Base-by-base conservation (phyloP, 2,888 invertebrate genomes). In the Chrysina gloriosa region DNA sequence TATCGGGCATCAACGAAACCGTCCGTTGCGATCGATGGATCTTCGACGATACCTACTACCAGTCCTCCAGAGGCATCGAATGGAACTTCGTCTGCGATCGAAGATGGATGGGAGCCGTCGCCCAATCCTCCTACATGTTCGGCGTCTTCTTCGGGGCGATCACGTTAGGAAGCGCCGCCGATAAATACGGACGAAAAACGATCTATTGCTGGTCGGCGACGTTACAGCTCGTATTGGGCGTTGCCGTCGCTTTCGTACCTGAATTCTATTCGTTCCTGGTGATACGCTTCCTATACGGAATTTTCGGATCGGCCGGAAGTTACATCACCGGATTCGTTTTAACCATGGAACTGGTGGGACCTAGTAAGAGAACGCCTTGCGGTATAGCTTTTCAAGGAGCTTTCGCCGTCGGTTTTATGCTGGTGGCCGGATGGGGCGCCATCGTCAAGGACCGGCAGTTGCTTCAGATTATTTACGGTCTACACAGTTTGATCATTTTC, bases 401-500 rank as follows among this genome's bases (percentile, higher is more conserved):
- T 0, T 95, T 95, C 80, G 94, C 94, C 1, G 82, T 85, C 0
- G 95, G 95, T 2, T 90, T 94, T 48, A 92, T 94, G 89, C 80
- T 93, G 61, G 93, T 94, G 0, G 93, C 94, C 0, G 90, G 89
- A 0, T 95, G 95, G 94, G 94, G 92, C 2, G 90, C 90, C 1
- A 71, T 94, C 0, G 90, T 95, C 66, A 88, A 89, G 73, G 88
- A 94, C 77, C 86, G 92, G 54, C 87, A 89, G 81, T 81, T 89
- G 74, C 85, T 95, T n/a, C 95, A 95, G 84, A 73, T 93, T 0
- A 83, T 92, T 2, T 94, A 94, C 76, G 94, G 94, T 1, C 82
- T 92, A 27, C 95, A 95, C 76, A 88, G 91, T 58, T 81, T 89
- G 14, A 79, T 93, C 0, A 85, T 95, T 0, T 82, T 94, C 29